Percentiles rank a stretch among this genome's conserved stretches.
These are phyloP conservation scores for Sinocyclocheilus grahami DNA, from an alignment of 2,113 vertebrate genomes.

Conservation along the genomic window DNA sequence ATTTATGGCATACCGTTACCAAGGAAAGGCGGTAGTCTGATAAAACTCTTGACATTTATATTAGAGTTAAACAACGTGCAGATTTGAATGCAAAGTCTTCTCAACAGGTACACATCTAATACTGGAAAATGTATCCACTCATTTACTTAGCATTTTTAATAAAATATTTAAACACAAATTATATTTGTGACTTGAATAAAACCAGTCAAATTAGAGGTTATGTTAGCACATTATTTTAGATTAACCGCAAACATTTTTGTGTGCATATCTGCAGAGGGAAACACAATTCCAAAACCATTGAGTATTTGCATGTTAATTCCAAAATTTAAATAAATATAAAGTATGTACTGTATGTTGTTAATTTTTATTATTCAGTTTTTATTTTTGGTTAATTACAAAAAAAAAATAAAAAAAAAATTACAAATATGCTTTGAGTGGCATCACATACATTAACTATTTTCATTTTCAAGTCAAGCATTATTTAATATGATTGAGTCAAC, in stretches of 20 bases:
- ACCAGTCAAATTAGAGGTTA: not conserved
- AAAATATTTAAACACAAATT: not conserved
- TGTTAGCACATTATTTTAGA: not conserved
- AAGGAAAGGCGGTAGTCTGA: not conserved
- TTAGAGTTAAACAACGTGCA: not conserved
- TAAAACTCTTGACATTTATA: not conserved
- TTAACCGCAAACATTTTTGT: not conserved
- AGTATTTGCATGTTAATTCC: not conserved
- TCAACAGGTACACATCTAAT: not conserved
- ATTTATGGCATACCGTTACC: slow-evolving; percentile 11
- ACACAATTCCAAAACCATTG: not conserved
- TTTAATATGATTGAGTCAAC: not conserved
- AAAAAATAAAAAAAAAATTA: no score
- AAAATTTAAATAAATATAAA: not conserved
- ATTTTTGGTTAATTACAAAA: not conserved
- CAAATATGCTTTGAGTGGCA: no score
- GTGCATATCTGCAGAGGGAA: not conserved
- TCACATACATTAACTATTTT: no score
- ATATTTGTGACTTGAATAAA: not conserved
- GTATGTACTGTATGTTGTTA: not conserved
- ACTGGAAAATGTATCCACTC: not conserved
- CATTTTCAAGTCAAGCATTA: no score
- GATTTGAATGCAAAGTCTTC: not conserved
- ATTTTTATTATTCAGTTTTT: not conserved
- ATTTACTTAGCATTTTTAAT: not conserved